Evolutionary conservation across 2,797 vertebrate species (phyloP).

Genomic region (Apogon hyalosoma): DNA sequence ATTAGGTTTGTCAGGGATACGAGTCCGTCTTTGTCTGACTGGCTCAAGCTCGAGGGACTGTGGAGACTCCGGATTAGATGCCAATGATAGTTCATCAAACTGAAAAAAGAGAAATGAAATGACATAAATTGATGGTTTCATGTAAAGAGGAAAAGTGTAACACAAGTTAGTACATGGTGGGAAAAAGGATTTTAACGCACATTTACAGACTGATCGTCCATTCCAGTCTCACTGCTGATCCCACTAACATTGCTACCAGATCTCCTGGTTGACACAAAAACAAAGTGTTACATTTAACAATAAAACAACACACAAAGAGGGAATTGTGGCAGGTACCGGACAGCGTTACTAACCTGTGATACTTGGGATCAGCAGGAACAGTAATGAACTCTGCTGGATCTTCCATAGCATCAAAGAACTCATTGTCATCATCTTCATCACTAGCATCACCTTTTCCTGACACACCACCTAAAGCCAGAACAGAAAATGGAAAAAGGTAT

Average conservation of each 20-base stretch:
- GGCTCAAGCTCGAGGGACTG: conserved; percentile 84
- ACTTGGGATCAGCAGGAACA: conserved; percentile 90
- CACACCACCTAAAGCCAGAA: conserved; percentile 53
- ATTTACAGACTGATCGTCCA: conserved; percentile 92
- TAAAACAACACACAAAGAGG: neutral
- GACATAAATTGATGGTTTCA: too few relatives aligned
- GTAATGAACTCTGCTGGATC: conserved; percentile 93
- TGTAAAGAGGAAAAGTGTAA: neutral
- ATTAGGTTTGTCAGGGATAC: conserved; percentile 95
- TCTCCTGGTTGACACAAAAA: conserved; percentile 80
- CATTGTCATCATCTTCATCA: conserved; percentile 95
- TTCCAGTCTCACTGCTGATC: conserved; percentile 91
- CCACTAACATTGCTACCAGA: conserved; percentile 95
- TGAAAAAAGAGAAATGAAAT: conserved; percentile 41
- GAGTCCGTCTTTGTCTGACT: conserved; percentile 88
- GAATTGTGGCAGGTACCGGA: neutral
- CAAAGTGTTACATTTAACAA: neutral
- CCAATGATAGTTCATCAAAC: conserved; percentile 83
- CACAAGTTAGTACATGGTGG: neutral
- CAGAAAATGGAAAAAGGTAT: neutral
- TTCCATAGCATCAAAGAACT: conserved; percentile 93
- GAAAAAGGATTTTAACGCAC: conserved; percentile 29
- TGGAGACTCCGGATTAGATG: conserved; percentile 84
- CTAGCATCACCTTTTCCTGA: conserved; percentile 91
- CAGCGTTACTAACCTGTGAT: conserved; percentile 87